Evolutionary conservation across 2,888 invertebrate species (phyloP).

Genomic region (Drosophila sordidapex): DNA sequence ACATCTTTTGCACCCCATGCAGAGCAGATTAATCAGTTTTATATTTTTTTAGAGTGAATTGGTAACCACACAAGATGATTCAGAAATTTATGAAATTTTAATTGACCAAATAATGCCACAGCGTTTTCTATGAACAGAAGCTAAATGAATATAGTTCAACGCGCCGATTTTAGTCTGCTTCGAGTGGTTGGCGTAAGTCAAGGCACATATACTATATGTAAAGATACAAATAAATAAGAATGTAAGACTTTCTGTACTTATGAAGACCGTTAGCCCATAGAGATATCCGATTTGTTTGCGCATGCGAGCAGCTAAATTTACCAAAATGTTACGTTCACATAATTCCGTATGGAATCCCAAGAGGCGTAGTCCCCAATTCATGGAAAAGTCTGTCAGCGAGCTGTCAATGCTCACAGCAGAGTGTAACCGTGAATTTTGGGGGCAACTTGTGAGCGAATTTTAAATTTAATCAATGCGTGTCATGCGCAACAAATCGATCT

Average conservation of each 20-base stretch:
- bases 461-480: conserved; percentile 70
- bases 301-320: conserved; percentile 53
- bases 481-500: conserved; percentile 37
- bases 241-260: neutral
- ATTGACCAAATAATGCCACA: no score
- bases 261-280: conserved; percentile 50
- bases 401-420: conserved; percentile 38
- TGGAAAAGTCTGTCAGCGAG: conserved; percentile 1
- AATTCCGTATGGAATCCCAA: conserved; percentile 52
- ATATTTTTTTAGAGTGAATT: conserved; percentile 32
- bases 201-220: no score
- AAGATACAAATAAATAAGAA: neutral
- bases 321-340: conserved; percentile 38
- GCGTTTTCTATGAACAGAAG: no score
- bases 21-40: no score
- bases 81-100: no score
- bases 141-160: neutral
- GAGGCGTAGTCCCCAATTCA: neutral
- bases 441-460: conserved; percentile 37
- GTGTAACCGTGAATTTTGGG: conserved; percentile 35
- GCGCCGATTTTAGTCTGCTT: conserved; percentile 30
- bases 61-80: conserved; percentile 11
- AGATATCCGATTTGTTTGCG: conserved; percentile 47
- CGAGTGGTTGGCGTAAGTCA: conserved; percentile 53
- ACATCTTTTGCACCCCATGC: no score